Evolutionary conservation across 2,797 vertebrate genomes (phyloP).

Genomic region (Danionella dracula): DNA sequence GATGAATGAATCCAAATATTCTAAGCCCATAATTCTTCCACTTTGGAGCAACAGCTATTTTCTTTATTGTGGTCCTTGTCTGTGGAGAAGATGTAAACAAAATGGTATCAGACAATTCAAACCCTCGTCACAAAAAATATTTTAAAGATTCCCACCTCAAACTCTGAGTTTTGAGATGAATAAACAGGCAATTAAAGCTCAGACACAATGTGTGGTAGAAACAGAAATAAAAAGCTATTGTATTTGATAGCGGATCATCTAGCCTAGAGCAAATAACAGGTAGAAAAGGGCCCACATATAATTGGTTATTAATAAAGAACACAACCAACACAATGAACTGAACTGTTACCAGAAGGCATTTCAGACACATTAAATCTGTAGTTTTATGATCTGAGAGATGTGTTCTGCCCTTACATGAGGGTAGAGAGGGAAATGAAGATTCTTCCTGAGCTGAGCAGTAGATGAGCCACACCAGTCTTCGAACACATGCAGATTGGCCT

Average conservation of each 20-base stretch:
- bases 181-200: not conserved
- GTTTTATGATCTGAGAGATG: not conserved
- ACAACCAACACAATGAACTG: too few relatives aligned
- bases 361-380: not conserved
- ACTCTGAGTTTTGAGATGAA: not conserved
- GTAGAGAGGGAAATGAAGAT: conserved; percentile 80
- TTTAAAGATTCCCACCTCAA: conserved; percentile 12
- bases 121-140: not conserved
- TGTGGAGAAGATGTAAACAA: conserved; percentile 44
- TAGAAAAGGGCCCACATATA: not conserved
- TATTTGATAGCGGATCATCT: not conserved
- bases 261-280: not conserved
- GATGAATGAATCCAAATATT: conserved; percentile 82
- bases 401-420: conserved; percentile 72
- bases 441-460: conserved; percentile 72
- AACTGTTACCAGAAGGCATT: too few relatives aligned
- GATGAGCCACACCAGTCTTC: conserved; percentile 84
- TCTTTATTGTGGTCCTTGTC: conserved; percentile 79
- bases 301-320: too few relatives aligned
- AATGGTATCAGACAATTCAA: not conserved
- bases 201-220: not conserved
- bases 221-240: conserved; percentile 1
- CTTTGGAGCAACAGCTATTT: conserved; percentile 80
- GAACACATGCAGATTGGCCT: conserved; percentile 80
- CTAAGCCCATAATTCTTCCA: conserved; percentile 85